A percentile compares a stretch with the other conserved stretches of the same genome.
phyloP scores from a whole-genome alignment of 2,113 vertebrate species.

The Australoheros scitulus region DNA sequence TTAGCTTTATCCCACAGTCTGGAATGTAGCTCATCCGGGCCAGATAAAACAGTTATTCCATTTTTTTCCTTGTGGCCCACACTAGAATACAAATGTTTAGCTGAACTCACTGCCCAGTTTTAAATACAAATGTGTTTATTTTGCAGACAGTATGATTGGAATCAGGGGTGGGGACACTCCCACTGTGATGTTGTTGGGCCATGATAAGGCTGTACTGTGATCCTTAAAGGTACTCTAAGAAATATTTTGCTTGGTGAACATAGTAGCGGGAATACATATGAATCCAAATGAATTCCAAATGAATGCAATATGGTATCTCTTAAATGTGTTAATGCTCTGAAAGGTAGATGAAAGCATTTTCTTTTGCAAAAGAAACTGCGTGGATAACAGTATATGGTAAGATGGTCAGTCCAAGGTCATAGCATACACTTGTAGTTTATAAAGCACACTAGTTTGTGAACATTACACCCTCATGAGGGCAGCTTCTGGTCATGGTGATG shows the following conservation, averaged over 20 bases:
- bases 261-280: neutral
- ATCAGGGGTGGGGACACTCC: conserved; percentile 8
- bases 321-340: neutral
- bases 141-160: conserved; percentile 29
- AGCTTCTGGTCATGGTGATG: neutral
- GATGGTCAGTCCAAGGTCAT: neutral
- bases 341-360: neutral
- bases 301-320: neutral
- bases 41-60: conserved; percentile 56
- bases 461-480: neutral
- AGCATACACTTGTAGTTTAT: neutral
- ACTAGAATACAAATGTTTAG: conserved; percentile 45
- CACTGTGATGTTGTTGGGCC: neutral
- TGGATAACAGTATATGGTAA: neutral
- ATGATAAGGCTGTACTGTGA: neutral
- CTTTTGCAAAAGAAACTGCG: neutral
- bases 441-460: neutral
- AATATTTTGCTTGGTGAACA: neutral
- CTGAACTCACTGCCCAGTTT: conserved; percentile 23
- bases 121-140: conserved; percentile 43
- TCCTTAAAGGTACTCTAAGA: neutral
- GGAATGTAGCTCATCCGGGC: conserved; percentile 49
- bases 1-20: conserved; percentile 16
- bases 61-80: neutral
- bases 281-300: too few relatives aligned